Percentiles rank a stretch among this genome's conserved stretches.
Conservation (phyloP, 2,797 vertebrate genomes). For the Triplophysa yarkandensis region DNA sequence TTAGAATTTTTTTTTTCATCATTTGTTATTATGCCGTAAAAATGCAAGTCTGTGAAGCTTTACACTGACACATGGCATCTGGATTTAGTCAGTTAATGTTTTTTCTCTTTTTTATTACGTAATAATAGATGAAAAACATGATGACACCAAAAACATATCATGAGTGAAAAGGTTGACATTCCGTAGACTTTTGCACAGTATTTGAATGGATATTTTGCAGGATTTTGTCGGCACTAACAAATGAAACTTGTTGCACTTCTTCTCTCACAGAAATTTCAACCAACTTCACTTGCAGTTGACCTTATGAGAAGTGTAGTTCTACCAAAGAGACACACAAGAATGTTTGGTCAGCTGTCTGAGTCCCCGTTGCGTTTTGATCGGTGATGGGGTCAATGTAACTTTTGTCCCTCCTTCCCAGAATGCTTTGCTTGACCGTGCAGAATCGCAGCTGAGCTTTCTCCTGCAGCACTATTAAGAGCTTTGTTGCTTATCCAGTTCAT, state of each 20-base stretch:
- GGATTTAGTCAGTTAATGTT: too few species aligned
- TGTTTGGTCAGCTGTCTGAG: constrained; percentile 32
- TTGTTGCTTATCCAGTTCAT: constrained; percentile 44
- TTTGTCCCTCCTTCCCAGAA: constrained; percentile 26
- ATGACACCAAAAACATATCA: too few species aligned
- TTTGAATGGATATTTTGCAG: too few species aligned
- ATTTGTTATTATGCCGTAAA: too few species aligned
- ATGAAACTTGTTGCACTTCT: background rate
- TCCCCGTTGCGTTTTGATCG: constrained; percentile 17
- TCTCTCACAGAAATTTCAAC: constrained; percentile 5
- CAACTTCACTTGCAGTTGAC: constrained; percentile 12
- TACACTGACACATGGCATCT: too few species aligned
- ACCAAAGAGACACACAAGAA: constrained; percentile 1
- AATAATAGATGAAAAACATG: too few species aligned
- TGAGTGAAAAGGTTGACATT: too few species aligned
- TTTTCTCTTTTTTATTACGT: too few species aligned
- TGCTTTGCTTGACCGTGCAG: constrained; percentile 27
- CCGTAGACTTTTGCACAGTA: too few species aligned
- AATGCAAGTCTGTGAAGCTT: too few species aligned
- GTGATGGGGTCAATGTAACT: constrained; percentile 31
- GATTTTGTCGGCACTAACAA: too few species aligned
- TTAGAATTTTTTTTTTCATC: too few species aligned
- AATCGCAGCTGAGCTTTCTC: constrained; percentile 41
- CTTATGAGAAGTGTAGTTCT: constrained; percentile 6
- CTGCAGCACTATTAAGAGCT: constrained; percentile 42